Base-by-base conservation (phyloP, 2,113 vertebrate species). In the Corapipo altera region DNA sequence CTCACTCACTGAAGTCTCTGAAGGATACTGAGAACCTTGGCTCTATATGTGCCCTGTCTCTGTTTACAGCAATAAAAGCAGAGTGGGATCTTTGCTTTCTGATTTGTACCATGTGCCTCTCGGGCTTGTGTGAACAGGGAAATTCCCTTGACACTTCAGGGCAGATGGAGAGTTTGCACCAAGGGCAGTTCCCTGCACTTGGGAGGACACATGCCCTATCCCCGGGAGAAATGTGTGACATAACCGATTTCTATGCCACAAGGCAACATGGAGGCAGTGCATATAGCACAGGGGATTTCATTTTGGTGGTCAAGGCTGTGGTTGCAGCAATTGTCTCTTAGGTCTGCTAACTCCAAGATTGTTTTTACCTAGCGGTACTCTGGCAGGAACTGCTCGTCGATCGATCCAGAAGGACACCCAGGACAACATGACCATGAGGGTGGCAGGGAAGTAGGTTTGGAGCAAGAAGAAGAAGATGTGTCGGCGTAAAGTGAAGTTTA, bases 371-470 rank as follows among this genome's bases (percentile, higher is more conserved):
- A 99, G 96, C 0, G 99, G 99, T 28, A 99, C 99, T 94, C 99
- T 98, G 83, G 99, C 99, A 2, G 99, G 99, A 59, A 99, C 99
- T 16, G 99, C 99, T 95, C 98, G 97, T 51, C 98, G 98, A 93
- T 99, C 99, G 0, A 99, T 99, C 99, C 99, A 99, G 98, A 99
- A 99, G 49, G 99, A 99, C 89, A 99, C 99, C 99, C 99, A 99
- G 93, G 99, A 99, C 93, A 99, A 54, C 99, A 99, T 99, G 96
- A 99, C 99, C 99, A 99, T 99, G 70, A 99, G 97, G 12, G 98
- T 99, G 70, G 99, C 99, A 0, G 99, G 99, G 89, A 99, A 99
- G 87, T 99, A 99, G 32, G 99, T 99, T 97, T 99, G 99, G 35
- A 99, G 98, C 97, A 99, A 94, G 97, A 99, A 99, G 97, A 99